phyloP scores from a whole-genome alignment of 2,888 invertebrate genomes.

The Drosophila yooni region DNA sequence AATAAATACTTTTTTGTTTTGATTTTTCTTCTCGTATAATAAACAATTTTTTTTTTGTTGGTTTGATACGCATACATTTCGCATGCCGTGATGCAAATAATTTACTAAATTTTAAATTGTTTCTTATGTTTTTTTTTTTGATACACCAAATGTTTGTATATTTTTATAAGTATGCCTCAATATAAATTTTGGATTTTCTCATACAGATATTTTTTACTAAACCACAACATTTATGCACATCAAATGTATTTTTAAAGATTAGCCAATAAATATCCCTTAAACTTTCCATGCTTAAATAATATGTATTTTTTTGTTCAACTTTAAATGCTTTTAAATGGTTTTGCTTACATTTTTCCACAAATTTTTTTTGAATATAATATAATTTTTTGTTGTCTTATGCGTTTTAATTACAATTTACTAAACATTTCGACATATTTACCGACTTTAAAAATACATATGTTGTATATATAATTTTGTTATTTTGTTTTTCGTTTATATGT shows the following conservation, averaged over 20 bases:
- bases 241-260: conserved; percentile 63
- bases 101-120: conserved; percentile 52
- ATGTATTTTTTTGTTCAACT: conserved; percentile 46
- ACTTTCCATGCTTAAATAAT: conserved; percentile 53
- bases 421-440: conserved; percentile 65
- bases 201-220: conserved; percentile 51
- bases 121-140: conserved; percentile 23
- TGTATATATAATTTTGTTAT: conserved; percentile 57
- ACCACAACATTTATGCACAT: conserved; percentile 78
- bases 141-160: conserved; percentile 54
- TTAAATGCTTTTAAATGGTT: conserved; percentile 55
- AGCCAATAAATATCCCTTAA: conserved; percentile 62
- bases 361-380: conserved; percentile 45
- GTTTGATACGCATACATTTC: conserved; percentile 42
- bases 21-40: conserved; percentile 45
- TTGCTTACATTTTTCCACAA: conserved; percentile 31
- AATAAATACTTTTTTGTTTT: conserved; percentile 79
- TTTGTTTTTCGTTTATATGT: conserved; percentile 42
- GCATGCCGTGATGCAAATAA: conserved; percentile 53
- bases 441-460: conserved; percentile 62
- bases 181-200: conserved; percentile 49
- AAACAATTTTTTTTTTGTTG: conserved; percentile 52
- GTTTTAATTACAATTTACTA: conserved; percentile 66
- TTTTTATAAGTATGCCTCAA: conserved; percentile 41
- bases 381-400: conserved; percentile 21